phyloP scores from a whole-genome alignment of 2,113 vertebrate species.

The Heterocephalus glaber region DNA sequence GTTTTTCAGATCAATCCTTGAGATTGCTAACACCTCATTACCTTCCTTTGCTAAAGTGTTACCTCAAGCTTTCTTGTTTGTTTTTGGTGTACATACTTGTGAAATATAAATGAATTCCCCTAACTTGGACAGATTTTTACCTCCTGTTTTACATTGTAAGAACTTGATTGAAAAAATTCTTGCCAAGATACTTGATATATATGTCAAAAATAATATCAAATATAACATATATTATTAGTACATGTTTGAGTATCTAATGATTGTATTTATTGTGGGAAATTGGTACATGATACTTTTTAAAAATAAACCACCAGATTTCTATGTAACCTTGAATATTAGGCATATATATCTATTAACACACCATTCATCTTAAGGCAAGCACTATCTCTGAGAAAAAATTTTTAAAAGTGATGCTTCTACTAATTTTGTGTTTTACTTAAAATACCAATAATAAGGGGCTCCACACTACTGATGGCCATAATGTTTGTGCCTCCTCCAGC shows the following conservation, averaged over 20 bases:
- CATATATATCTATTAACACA: background rate
- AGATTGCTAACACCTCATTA: background rate
- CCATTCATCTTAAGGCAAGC: background rate
- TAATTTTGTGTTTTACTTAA: background rate
- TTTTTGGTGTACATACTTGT: background rate
- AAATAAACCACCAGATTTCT: background rate
- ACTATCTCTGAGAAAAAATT: background rate
- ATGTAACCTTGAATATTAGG: background rate
- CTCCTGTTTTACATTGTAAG: background rate
- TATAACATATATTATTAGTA: background rate
- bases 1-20: background rate
- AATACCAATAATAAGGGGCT: background rate
- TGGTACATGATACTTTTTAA: background rate
- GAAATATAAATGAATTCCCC: background rate
- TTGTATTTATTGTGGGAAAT: background rate
- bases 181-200: background rate
- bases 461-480: fast-evolving
- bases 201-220: background rate
- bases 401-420: background rate
- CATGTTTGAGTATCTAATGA: background rate
- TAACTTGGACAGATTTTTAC: background rate
- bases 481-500: background rate
- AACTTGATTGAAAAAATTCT: background rate
- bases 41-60: background rate
- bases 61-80: background rate